phyloP scores from a whole-genome alignment of 1,140 invertebrate genomes.

The Nilaparvata lugens region DNA sequence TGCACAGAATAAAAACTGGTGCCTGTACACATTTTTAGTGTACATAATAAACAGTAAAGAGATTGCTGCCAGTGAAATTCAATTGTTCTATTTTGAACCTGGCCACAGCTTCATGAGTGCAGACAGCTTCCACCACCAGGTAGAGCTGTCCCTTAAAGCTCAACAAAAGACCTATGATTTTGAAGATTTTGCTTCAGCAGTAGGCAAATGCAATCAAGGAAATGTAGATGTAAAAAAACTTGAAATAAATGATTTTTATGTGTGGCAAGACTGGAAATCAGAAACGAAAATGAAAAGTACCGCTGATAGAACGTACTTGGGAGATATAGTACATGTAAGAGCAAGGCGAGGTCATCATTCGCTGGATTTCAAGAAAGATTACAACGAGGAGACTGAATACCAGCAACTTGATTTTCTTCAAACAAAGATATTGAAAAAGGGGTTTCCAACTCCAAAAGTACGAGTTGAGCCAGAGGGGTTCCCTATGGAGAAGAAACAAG shows the following conservation, averaged over 20 bases:
- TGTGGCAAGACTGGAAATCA: not conserved
- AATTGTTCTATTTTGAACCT: conserved; percentile 26
- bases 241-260: not conserved
- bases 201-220: not conserved
- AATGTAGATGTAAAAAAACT: conserved; percentile 1
- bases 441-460: not conserved
- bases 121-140: conserved; percentile 29
- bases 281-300: not conserved
- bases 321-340: not conserved
- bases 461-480: not conserved
- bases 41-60: conserved; percentile 14
- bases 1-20: conserved; percentile 23
- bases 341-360: not conserved
- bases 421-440: not conserved
- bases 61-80: conserved; percentile 24
- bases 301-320: not conserved
- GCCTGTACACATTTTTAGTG: conserved; percentile 14
- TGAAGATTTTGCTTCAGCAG: not conserved
- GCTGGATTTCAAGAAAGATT: not conserved
- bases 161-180: conserved; percentile 8
- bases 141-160: not conserved
- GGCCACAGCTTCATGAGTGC: conserved; percentile 31
- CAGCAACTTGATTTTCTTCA: not conserved
- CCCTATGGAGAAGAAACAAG: not conserved
- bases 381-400: not conserved